Evolutionary conservation across 2,113 vertebrate species (phyloP), one percentile per base, ranked within the genome.

Genomic region (Pithys albifrons): DNA sequence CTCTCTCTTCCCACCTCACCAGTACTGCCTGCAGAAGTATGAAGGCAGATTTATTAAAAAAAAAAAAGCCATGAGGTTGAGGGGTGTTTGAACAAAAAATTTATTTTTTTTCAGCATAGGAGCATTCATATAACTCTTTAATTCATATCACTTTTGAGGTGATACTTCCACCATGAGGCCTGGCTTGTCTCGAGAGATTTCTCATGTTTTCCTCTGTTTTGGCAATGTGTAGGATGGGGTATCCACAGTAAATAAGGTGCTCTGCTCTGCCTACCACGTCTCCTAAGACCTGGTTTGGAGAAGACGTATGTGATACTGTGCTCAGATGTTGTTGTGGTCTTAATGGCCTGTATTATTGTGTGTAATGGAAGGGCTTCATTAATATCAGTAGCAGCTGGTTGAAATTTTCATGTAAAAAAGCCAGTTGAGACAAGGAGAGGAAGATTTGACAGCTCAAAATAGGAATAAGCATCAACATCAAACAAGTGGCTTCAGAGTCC

Each of bases 401-500:
- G 70, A 79, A 66, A 61, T 92, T 93, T 88, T 46, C 33, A 31
- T 29, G 62, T 58, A 10, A 80, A 94, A 85, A 83, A 88, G 31
- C 61, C 74, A 27, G 61, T 76, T 67, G 61, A 75, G 73, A 31
- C 76, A 89, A 71, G 80, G 3, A 77, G 71, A 46, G 58, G 76
- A 69, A 64, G 57, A 54, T 67, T 19, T 88, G 85, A 95, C 90
- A 92, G 73, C 65, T 97, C 7, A 1, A 54, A 78, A 22, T 33
- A 65, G 54, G 76, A 86, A 73, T 16, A 28, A 85, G 70, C 72
- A 89, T 87, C 94, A 61, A 67, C 91, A 92, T 95, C 93, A 96
- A 97, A 96, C 93, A 96, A 94, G 93, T 95, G 92, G 89, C 95
- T 96, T 75, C 10, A 2, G 74, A 89, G 78, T 66, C 81, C 66